These are phyloP conservation scores for Conchocele bisecta DNA, from an alignment of 2,888 invertebrate species.

Conservation along the genomic window DNA sequence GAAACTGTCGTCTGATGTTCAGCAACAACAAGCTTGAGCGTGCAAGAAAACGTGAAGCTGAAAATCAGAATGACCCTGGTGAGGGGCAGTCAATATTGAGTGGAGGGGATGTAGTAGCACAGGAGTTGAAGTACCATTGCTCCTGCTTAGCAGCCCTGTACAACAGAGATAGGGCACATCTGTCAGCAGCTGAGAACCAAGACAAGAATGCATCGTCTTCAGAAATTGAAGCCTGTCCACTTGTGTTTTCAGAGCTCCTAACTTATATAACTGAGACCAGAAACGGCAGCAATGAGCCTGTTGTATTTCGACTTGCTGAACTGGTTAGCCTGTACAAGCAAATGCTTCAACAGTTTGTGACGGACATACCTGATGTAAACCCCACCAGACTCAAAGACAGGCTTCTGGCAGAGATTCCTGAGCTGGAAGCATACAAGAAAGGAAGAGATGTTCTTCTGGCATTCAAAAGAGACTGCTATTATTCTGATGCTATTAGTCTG, in stretches of 20 bases:
- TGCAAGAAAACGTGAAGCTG: no score
- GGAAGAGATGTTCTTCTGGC: conserved; percentile 28
- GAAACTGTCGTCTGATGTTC: no score
- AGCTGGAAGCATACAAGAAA: conserved; percentile 44
- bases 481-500: conserved; percentile 57
- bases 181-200: conserved; percentile 2
- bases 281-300: conserved; percentile 18
- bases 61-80: no score
- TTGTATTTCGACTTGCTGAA: conserved; percentile 49
- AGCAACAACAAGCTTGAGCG: no score
- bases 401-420: conserved; percentile 40
- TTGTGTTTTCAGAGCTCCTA: conserved; percentile 48
- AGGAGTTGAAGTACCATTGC: no score
- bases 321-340: conserved; percentile 44
- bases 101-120: no score
- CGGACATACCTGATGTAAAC: background rate
- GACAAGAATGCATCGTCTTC: background rate
- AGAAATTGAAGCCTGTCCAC: background rate
- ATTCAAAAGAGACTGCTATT: conserved; percentile 36
- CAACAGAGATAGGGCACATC: conserved; percentile 19
- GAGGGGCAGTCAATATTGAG: no score
- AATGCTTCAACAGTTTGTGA: conserved; percentile 22
- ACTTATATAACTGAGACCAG: conserved; percentile 51
- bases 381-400: conserved; percentile 29
- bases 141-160: no score